Evolutionary conservation across 2,888 invertebrate species (phyloP).

Genomic region (Temnothorax unifasciatus): DNA sequence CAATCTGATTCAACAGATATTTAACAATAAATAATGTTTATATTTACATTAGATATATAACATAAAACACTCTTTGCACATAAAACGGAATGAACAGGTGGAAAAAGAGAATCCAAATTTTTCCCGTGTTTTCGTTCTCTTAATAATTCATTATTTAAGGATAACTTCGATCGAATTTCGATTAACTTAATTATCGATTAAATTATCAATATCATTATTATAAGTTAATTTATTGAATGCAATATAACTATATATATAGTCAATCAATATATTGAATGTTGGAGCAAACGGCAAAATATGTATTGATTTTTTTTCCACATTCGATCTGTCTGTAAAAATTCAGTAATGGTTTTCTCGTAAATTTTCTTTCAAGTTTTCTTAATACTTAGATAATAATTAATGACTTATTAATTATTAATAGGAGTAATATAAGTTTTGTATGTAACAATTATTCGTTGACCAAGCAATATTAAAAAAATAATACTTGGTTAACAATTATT

Average conservation of each 20-base stretch:
- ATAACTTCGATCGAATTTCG: neutral
- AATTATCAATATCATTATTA: neutral
- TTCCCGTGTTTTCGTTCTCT: too few relatives aligned
- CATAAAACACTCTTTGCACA: neutral
- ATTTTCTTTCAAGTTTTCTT: too few relatives aligned
- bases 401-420: too few relatives aligned
- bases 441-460: too few relatives aligned
- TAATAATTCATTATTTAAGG: neutral
- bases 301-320: neutral
- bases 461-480: too few relatives aligned
- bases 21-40: neutral
- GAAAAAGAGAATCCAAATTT: neutral
- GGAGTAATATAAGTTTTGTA: too few relatives aligned
- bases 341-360: too few relatives aligned
- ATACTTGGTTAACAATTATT: too few relatives aligned
- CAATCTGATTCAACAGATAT: neutral
- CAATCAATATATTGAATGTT: neutral
- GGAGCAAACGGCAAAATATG: neutral
- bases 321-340: neutral
- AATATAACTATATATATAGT: too few relatives aligned
- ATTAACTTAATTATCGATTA: neutral
- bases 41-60: neutral
- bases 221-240: too few relatives aligned
- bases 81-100: neutral
- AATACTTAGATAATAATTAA: too few relatives aligned